Evolutionary conservation across 2,113 vertebrate species (phyloP), one percentile per base, ranked within the genome.

Genomic region (Scomber japonicus): DNA sequence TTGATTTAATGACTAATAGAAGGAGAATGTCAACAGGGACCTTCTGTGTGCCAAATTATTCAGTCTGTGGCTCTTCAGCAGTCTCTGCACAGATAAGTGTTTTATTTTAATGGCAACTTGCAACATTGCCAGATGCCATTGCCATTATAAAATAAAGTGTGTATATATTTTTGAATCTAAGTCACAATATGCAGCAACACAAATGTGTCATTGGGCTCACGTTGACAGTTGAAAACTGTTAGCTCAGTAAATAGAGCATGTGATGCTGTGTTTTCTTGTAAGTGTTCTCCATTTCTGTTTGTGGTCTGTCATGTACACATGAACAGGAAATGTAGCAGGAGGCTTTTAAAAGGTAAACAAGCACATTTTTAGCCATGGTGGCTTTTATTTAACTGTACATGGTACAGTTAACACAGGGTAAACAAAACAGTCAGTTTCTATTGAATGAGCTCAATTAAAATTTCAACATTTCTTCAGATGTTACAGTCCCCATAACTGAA

Each of bases 1-100:
- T 89, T 86, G 51, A 71, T 85, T 78, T 86, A 88, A 80, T 83
- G 80, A 67, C 73, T 27, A 66, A 70, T 49, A 66, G 71, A 51
- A 76, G 70, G 55, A 63, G 69, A 70, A 63, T 59, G 60, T 69
- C 75, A 75, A 62, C 70, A 70, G 70, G 69, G 65, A 76, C 64
- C 56, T 19, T 59, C 48, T 85, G 45, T 55, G 66, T 68, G 69
- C 81, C 69, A 73, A 27, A 56, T 75, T 76, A 44, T 56, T 62
- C 69, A 35, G 21, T 67, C 62, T 17, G 51, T 67, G 71, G 46
- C 49, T 86, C 48, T 77, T 62, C 54, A 83, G 56, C 11, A 59
- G 56, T 48, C 10, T 8, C 19, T 48, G 61, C 60, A 73, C 15
- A 51, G 82, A 89, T 81, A 86, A 17, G n/a, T 44, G 56, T 82